phyloP scores from a whole-genome alignment of 2,113 vertebrate species.

The Pipa parva region DNA sequence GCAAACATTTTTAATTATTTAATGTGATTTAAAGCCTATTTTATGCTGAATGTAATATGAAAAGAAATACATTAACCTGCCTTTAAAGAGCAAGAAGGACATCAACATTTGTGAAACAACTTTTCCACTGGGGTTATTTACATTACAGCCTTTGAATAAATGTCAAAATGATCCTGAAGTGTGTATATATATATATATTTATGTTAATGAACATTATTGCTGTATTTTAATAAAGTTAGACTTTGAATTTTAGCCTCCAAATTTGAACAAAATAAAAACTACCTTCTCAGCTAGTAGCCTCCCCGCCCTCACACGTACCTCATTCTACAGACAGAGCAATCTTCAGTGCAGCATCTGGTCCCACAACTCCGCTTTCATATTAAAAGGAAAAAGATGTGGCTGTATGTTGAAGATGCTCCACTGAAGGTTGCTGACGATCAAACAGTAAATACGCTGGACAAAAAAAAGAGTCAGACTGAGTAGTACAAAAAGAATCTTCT shows the following conservation, averaged over 20 bases:
- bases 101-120: neutral
- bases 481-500: no score
- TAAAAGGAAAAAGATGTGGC: no score
- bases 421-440: no score
- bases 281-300: no score
- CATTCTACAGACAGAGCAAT: no score
- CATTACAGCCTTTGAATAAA: neutral
- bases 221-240: constrained; percentile 21
- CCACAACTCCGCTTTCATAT: no score
- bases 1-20: neutral
- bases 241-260: constrained; percentile 4
- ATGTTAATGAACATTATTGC: constrained; percentile 3
- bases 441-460: no score
- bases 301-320: no score
- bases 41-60: neutral
- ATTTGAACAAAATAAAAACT: neutral
- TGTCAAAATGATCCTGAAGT: neutral
- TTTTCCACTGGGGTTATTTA: neutral
- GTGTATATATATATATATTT: constrained; percentile 42
- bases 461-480: no score
- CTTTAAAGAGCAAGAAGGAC: neutral
- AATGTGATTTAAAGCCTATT: neutral
- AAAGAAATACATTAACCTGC: neutral
- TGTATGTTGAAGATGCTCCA: no score
- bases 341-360: no score